Evolutionary conservation across 2,888 invertebrate genomes (phyloP), one percentile per base, ranked within the genome.

Genomic region (Leucoptera coffeella): DNA sequence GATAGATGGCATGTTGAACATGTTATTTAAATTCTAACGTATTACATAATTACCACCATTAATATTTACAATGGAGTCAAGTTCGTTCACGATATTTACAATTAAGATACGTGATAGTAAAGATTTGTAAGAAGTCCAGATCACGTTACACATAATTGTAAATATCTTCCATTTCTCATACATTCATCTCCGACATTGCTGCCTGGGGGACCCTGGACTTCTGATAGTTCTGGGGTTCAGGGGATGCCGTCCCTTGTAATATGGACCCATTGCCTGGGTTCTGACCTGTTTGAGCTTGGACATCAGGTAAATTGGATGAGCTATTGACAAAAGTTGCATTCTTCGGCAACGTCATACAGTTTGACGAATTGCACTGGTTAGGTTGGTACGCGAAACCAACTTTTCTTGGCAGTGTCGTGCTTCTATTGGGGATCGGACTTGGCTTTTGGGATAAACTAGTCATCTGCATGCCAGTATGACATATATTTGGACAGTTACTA

Each of bases 151-250:
- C 69, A 65, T 69, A 69, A 62, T 69, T 69, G 64, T 69, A 69
- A 69, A 69, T 69, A 69, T 69, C 69, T 40, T 69, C 69, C 57
- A 67, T 71, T 38, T 72, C 72, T 89, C 88, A 89, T 81, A 89
- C 89, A 46, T 87, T 78, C 87, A 89, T 89, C 62, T 89, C 89
- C 35, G 85, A 86, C 75, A 88, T 87, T 11, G 86, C 85, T 31
- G 86, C 86, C 55, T 85, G 84, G 22, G 85, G 85, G 37, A 85
- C 79, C 43, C 80, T 48, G 6, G 67, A 57, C 36, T 62, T 74
- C 50, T 78, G 77, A 8, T 51, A 67, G 35, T 64, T 59, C 15
- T 59, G 58, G 2, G 55, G 42, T 2, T 54, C 54, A 42, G 61
- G 75, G 34, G 58, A 74, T 6, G 56, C 61, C 23, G 59, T 55